These are phyloP conservation scores for Lithophane semibrunnea DNA, from an alignment of 2,888 invertebrate genomes.

Conservation along the genomic window DNA sequence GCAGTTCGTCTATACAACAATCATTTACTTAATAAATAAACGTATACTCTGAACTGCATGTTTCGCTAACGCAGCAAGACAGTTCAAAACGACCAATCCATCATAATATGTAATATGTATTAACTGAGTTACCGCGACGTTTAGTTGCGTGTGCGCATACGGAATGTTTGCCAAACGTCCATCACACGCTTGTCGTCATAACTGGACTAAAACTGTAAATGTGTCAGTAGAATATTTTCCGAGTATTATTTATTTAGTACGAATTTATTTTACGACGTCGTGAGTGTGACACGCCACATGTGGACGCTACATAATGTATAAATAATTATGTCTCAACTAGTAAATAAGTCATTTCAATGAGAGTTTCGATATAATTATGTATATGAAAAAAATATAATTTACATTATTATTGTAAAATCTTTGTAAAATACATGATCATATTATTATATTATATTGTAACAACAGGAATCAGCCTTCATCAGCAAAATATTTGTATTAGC, in stretches of 20 bases:
- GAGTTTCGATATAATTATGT: background rate
- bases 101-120: slow-evolving; percentile 10
- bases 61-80: background rate
- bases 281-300: slow-evolving; percentile 5
- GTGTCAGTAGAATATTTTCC: slow-evolving; percentile 45
- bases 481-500: background rate
- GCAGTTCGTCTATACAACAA: background rate
- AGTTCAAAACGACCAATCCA: background rate
- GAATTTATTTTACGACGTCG: slow-evolving; percentile 15
- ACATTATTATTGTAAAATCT: background rate
- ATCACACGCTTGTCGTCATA: slow-evolving; percentile 38
- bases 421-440: background rate
- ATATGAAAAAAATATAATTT: background rate
- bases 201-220: slow-evolving; percentile 38
- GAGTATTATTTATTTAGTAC: slow-evolving; percentile 40
- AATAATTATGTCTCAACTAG: slow-evolving; percentile 3
- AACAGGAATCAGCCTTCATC: background rate
- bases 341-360: slow-evolving; percentile 25
- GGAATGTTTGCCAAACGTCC: slow-evolving; percentile 36
- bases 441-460: background rate
- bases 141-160: slow-evolving; percentile 1
- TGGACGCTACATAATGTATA: slow-evolving; percentile 14
- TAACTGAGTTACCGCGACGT: slow-evolving; percentile 8
- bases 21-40: background rate
- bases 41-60: background rate